Evolutionary conservation across 2,797 vertebrate genomes (phyloP).

Genomic region (Danio kyathit): DNA sequence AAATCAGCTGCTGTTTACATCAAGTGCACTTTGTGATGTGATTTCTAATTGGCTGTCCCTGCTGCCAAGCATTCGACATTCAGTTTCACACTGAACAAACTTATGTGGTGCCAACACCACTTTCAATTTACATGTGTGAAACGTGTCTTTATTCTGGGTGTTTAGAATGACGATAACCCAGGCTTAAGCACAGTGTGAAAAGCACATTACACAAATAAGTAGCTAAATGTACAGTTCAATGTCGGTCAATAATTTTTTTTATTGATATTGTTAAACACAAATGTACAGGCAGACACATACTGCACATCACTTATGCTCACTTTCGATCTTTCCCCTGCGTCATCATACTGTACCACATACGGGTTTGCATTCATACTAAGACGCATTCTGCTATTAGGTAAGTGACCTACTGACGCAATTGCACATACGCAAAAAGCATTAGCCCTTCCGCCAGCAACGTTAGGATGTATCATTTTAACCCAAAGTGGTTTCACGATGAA

Average conservation of each 20-base stretch:
- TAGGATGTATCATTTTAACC: not conserved
- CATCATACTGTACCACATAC: conserved; percentile 52
- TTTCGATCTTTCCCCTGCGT: conserved; percentile 18
- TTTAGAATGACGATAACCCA: not conserved
- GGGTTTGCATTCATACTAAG: conserved; percentile 46
- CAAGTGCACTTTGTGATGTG: too few relatives aligned
- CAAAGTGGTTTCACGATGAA: conserved; percentile 12
- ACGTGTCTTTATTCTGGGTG: too few relatives aligned
- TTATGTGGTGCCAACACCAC: too few relatives aligned
- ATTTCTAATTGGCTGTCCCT: too few relatives aligned
- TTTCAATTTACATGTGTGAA: too few relatives aligned
- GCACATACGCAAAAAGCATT: not conserved
- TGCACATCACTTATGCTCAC: not conserved
- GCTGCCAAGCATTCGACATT: too few relatives aligned
- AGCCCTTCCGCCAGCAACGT: not conserved
- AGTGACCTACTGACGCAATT: conserved; percentile 23
- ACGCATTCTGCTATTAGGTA: conserved; percentile 19
- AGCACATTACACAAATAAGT: too few relatives aligned
- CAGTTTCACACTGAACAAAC: too few relatives aligned
- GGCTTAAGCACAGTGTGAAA: not conserved
- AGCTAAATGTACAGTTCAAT: too few relatives aligned
- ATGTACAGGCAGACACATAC: conserved; percentile 10
- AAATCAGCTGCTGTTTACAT: too few relatives aligned
- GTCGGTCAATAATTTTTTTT: not conserved
- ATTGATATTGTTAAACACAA: conserved; percentile 7